Conservation (phyloP, 2,888 invertebrate species). For the Coenonympha glycerion region DNA sequence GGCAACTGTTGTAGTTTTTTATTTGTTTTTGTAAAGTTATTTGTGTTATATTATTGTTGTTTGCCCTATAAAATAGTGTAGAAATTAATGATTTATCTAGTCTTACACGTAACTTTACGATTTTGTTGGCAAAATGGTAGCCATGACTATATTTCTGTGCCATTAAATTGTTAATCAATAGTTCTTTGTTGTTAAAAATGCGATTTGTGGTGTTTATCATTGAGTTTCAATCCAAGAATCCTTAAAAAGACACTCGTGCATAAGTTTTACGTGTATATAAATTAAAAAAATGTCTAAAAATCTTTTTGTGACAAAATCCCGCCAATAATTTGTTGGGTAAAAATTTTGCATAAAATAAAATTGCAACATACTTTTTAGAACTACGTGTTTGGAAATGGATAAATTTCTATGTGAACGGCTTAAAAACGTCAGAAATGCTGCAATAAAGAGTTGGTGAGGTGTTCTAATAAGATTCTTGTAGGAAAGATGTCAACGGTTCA, state of each 20-base stretch:
- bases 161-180: slow-evolving; percentile 62
- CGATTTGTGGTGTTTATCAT: slow-evolving; percentile 39
- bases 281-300: slow-evolving; percentile 3
- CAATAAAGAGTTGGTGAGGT: slow-evolving; percentile 33
- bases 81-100: slow-evolving; percentile 62
- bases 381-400: slow-evolving; percentile 38
- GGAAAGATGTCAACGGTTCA: slow-evolving; percentile 59
- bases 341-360: slow-evolving; percentile 26
- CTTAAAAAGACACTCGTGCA: background rate
- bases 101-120: slow-evolving; percentile 52
- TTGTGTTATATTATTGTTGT: slow-evolving; percentile 59
- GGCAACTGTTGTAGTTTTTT: slow-evolving; percentile 55
- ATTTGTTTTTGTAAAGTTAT: slow-evolving; percentile 67
- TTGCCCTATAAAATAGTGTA: slow-evolving; percentile 43
- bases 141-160: slow-evolving; percentile 59
- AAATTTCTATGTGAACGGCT: slow-evolving; percentile 39
- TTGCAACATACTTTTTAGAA: slow-evolving; percentile 35
- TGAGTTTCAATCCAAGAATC: slow-evolving; percentile 9
- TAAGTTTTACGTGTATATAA: background rate
- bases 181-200: slow-evolving; percentile 60
- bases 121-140: slow-evolving; percentile 48
- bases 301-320: slow-evolving; percentile 21
- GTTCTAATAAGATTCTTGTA: slow-evolving; percentile 46
- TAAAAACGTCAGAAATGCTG: slow-evolving; percentile 35
- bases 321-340: slow-evolving; percentile 25